Base-by-base conservation (phyloP, 2,888 invertebrate genomes). In the Epistrophe eligans region DNA sequence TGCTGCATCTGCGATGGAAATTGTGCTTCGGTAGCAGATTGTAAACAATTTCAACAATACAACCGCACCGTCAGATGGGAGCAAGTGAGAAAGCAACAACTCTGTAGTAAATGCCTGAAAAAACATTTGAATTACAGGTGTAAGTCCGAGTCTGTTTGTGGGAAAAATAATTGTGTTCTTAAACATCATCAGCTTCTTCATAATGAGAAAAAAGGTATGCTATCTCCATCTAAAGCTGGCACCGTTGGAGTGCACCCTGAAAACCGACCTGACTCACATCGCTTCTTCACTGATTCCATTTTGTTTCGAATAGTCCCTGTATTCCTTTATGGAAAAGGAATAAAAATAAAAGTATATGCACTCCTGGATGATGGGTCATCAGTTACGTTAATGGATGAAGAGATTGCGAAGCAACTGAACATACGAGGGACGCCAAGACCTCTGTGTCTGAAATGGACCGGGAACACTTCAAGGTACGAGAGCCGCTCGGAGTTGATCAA, bases 1-100 rank as follows among this genome's bases (percentile, higher is more conserved):
- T 32, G 32, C 7, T 32, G 4, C 7, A 32, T 32, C 7, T 32
- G 32, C 32, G 5, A 5, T 32, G 32, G 32, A 6, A 32, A 32
- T 4, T 32, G 32, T 32, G 0, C 32, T 6, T 32, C 32, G 32
- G 32, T 32, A 6, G 32, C 7, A 5, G 32, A 32, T 6, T 32
- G 32, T 7, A 32, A 32, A 5, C 32, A 32, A 32, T 32, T 32
- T 32, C 32, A 32, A 32, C 32, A 32, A 32, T 32, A 32, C 7
- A 32, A 32, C 32, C 32, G 5, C 5, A 32, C 32, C 5, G 5
- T 28, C 28, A 32, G 32, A 32, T 32, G 52, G 64, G 43, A 24
- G 4, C 43, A 64, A n/a, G 77, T 77, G 40, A 71, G 71, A 15
- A 60, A 60, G 32, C 70, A 70, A 66, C 38, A 35, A 2, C 24